Base-by-base conservation (phyloP, 2,797 vertebrate genomes). In the Fundulus diaphanus region DNA sequence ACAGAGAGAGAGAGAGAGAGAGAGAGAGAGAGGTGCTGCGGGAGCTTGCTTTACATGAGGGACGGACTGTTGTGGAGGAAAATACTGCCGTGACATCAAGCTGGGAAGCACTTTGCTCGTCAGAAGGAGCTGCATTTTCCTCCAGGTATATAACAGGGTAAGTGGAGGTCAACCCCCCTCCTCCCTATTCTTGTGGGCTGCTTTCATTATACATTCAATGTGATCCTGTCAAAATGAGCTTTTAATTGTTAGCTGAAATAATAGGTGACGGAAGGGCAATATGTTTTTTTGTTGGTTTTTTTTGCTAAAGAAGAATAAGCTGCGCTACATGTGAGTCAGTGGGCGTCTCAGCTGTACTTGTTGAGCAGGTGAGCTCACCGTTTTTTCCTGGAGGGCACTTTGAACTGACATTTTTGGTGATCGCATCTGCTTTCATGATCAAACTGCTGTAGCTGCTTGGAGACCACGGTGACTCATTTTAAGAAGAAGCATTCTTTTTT, bases 21-120 rank as follows among this genome's bases (percentile, higher is more conserved):
- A 82, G 81, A 84, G 86, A 79, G 86, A 76, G 68, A 81, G 59
- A 63, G n/a, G 89, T 87, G 79, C n/a, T n/a, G n/a, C 76, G 73
- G 24, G 77, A 88, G 89, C 82, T 81, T 83, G 81, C 83, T 83
- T 65, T 54, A 80, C 86, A 82, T 76, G 86, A 86, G 76, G 81
- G 84, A 86, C 83, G 59, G 77, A 67, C 82, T 74, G 88, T 63
- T 74, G 11, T 20, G 80, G 81, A 87, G 87, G 59, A 59, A 73
- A 86, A 83, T 73, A 80, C 56, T 56, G 73, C 72, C 9, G 40
- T n/a, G 57, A 82, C 18, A 81, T 54, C 9, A 80, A 42, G 37
- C 79, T 15, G 73, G 31, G 46, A 46, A 74, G 49, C 67, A 69
- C 59, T 79, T 79, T 79, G 15, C 46, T 1, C 68, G 13, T 75